Percentiles rank a stretch among this genome's conserved stretches.
Evolutionary conservation across 2,113 vertebrate species (phyloP).

Genomic region (Myrmophylax atrothorax): DNA sequence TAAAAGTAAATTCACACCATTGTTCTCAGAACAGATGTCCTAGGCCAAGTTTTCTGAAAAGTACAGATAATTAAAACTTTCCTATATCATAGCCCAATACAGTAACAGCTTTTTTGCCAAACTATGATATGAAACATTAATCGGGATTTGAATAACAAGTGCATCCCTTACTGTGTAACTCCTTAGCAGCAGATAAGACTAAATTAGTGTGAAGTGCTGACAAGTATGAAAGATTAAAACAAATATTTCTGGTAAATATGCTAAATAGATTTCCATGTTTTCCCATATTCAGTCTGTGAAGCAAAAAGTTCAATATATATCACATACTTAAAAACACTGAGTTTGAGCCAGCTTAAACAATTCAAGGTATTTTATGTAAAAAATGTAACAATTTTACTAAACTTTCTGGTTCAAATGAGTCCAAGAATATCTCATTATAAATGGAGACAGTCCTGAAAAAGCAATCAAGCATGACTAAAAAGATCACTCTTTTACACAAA

Average conservation of each 20-base stretch:
- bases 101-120: conserved; percentile 38
- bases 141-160: conserved; percentile 64
- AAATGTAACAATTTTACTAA: conserved; percentile 76
- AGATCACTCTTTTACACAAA: conserved; percentile 84
- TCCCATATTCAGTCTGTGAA: not conserved
- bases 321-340: not conserved
- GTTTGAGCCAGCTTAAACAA: conserved; percentile 47
- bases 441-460: conserved; percentile 82
- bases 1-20: conserved; percentile 2
- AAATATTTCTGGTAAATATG: conserved; percentile 52
- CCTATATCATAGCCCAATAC: conserved; percentile 8
- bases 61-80: conserved; percentile 49
- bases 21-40: conserved; percentile 5
- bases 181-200: conserved; percentile 55
- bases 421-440: conserved; percentile 85
- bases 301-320: not conserved
- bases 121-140: conserved; percentile 54
- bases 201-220: conserved; percentile 66
- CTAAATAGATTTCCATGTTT: conserved; percentile 33
- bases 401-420: conserved; percentile 84
- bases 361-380: conserved; percentile 70
- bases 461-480: conserved; percentile 84
- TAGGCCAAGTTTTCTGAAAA: conserved; percentile 53
- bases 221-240: conserved; percentile 66
- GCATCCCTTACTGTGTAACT: conserved; percentile 34